Evolutionary conservation across 2,113 vertebrate species (phyloP), one percentile per base, ranked within the genome.

Genomic region (Rhinogobius similis): DNA sequence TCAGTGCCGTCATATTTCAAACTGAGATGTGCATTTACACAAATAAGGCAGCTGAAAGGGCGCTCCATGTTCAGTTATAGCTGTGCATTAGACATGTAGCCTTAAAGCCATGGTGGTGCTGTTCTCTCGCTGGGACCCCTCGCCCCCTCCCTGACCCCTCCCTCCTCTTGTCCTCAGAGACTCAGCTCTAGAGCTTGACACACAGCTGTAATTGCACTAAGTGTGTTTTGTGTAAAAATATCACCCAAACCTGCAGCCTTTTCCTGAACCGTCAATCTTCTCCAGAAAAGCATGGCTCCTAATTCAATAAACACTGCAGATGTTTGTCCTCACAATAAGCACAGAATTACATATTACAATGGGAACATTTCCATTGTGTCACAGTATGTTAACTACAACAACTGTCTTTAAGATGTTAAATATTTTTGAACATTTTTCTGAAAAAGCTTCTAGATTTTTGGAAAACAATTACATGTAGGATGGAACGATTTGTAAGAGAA

Each of bases 221-320:
- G 91, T 92, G 87, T 93, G 91, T 94, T 93, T 93, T 90, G 88
- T 92, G 90, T 93, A 88, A 93, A 93, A 93, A 94, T 92, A 94
- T 90, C 84, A 89, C 82, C 86, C 81, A 81, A 89, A 90, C 82
- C 88, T 87, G 88, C 87, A 91, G 85, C 89, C 88, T 89, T 91
- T 91, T 90, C 86, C 91, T 86, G 87, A 90, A 84, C 88, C 76
- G 90, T 92, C 91, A 92, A 90, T 91, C 92, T 88, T 78, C 77
- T 83, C 67, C 53, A 53, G 85, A 91, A 87, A 87, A 82, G 67
- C 86, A 91, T 82, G 85, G 73, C 78, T 83, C 82, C 85, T 91
- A 90, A 92, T 92, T 92, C 85, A 90, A 92, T 92, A 89, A 92
- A 87, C 90, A 86, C 85, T 81, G 88, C 76, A 86, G 80, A 80